Conservation (phyloP, 2,888 invertebrate genomes). For the Cetonia aurata region DNA sequence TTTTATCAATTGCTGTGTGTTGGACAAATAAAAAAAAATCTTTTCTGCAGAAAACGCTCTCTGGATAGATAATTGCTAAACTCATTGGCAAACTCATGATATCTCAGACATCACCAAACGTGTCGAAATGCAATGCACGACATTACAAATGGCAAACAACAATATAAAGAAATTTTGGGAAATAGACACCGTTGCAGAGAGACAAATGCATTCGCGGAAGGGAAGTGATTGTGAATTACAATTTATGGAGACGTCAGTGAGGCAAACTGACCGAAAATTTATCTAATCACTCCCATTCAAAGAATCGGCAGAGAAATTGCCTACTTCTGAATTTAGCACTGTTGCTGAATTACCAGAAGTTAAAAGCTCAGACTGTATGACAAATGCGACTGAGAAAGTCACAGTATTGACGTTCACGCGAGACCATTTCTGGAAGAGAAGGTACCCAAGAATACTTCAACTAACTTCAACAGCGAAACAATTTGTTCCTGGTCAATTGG, state of each 20-base stretch:
- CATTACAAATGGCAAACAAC: not conserved
- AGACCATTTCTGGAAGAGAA: conserved; percentile 1
- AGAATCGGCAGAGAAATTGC: no score
- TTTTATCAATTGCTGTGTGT: conserved; percentile 5
- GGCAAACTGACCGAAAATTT: conserved; percentile 8
- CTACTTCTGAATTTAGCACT: no score
- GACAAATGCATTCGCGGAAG: not conserved
- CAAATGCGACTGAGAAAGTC: not conserved
- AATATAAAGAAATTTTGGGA: not conserved
- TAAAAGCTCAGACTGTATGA: no score
- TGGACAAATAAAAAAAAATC: not conserved
- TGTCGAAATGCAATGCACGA: not conserved
- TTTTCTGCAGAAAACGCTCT: not conserved
- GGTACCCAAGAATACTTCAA: not conserved
- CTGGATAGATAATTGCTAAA: not conserved
- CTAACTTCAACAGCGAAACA: not conserved
- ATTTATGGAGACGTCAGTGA: not conserved
- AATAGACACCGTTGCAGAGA: not conserved
- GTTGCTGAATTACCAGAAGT: no score
- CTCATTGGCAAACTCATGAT: not conserved
- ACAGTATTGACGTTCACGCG: not conserved
- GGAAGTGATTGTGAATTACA: not conserved
- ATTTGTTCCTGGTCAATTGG: not conserved
- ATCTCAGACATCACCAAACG: not conserved
- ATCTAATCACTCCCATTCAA: conserved; percentile 2